Conservation (phyloP, 2,888 invertebrate genomes). For the Hyppa rectilinea region DNA sequence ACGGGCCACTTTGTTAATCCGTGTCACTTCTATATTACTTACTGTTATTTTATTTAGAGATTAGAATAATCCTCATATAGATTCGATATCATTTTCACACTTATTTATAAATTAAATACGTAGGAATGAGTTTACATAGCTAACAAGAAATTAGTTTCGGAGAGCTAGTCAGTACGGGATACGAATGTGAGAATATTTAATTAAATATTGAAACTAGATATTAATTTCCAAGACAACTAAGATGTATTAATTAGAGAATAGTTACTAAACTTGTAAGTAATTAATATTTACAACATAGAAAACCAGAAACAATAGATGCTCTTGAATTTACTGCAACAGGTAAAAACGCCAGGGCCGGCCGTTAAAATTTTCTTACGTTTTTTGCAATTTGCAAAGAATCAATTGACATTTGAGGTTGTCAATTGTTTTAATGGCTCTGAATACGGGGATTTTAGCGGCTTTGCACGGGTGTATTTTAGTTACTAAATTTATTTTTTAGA, state of each 20-base stretch:
- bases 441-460: too few species aligned
- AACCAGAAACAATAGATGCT: background rate
- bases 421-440: too few species aligned
- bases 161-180: background rate
- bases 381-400: too few species aligned
- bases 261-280: background rate
- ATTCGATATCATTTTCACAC: conserved; percentile 19
- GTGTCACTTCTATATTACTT: conserved; percentile 24
- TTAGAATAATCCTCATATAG: conserved; percentile 14
- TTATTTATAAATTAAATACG: background rate
- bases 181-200: background rate
- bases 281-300: background rate
- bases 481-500: too few species aligned
- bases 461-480: too few species aligned
- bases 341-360: too few species aligned
- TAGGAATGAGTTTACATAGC: conserved; percentile 17
- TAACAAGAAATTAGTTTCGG: conserved; percentile 10
- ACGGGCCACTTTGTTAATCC: conserved; percentile 24
- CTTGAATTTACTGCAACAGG: too few species aligned
- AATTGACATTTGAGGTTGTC: too few species aligned
- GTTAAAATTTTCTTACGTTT: too few species aligned
- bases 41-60: conserved; percentile 34
- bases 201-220: conserved; percentile 3
- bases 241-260: background rate
- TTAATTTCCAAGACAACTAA: background rate